Evolutionary conservation across 2,888 invertebrate species (phyloP).

Genomic region (Agrotis puta): DNA sequence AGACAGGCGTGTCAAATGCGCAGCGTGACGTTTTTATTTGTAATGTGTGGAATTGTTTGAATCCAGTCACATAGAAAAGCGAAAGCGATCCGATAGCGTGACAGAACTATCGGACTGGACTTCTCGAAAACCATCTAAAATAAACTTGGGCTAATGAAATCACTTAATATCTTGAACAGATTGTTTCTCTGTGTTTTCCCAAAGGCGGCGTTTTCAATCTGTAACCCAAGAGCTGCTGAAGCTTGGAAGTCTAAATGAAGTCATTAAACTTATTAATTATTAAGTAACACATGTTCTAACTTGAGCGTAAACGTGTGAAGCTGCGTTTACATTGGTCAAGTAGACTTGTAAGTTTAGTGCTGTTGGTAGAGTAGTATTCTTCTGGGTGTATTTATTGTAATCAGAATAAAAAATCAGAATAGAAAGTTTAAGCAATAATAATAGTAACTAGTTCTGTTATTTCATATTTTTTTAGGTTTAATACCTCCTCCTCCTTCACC

Average conservation of each 20-base stretch:
- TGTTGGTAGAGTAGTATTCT: neutral
- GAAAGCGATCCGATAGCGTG: too few relatives aligned
- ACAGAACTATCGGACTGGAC: too few relatives aligned
- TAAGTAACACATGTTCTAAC: constrained; percentile 9
- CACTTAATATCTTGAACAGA: neutral
- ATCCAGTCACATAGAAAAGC: too few relatives aligned
- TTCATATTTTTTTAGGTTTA: too few relatives aligned
- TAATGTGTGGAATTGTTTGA: too few relatives aligned
- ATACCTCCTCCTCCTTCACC: too few relatives aligned
- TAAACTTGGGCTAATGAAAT: neutral
- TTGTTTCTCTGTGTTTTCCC: neutral
- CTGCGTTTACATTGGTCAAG: constrained; percentile 8
- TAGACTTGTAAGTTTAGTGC: neutral
- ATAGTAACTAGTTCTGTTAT: too few relatives aligned
- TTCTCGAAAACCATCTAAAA: too few relatives aligned
- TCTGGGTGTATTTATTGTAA: neutral
- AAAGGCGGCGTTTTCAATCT: neutral
- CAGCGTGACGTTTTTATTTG: too few relatives aligned
- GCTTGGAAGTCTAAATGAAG: constrained; percentile 10
- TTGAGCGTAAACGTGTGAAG: constrained; percentile 6
- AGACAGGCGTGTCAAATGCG: too few relatives aligned
- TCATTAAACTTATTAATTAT: constrained; percentile 33
- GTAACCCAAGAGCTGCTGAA: constrained; percentile 1
- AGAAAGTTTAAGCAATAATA: too few relatives aligned
- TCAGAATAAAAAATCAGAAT: too few relatives aligned